Percentiles rank a stretch among this genome's conserved stretches.
Conservation (phyloP, 2,113 vertebrate species). For the Macroglossus sobrinus region DNA sequence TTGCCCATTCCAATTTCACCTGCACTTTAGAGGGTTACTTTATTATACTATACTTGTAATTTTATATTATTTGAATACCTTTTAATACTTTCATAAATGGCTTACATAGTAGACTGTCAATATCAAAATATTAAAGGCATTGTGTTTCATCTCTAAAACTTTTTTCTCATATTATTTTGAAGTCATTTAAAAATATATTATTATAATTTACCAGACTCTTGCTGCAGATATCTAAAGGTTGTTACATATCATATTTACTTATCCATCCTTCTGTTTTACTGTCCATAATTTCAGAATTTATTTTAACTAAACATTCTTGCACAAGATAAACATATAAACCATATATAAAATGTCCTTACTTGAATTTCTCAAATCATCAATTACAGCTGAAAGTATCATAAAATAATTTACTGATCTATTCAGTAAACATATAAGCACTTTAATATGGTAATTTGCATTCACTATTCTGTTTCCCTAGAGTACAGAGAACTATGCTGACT, state of each 20-base stretch:
- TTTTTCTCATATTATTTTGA: not conserved
- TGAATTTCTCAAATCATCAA: not conserved
- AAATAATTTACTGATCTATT: not conserved
- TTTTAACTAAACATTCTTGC: not conserved
- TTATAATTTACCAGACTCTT: not conserved
- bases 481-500: not conserved
- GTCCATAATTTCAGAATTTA: not conserved
- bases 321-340: not conserved
- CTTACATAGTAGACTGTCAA: not conserved
- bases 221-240: not conserved
- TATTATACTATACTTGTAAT: not conserved
- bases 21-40: not conserved
- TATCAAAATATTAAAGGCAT: not conserved
- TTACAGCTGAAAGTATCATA: not conserved
- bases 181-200: not conserved
- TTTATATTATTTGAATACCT: not conserved
- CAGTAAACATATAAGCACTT: not conserved
- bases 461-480: not conserved
- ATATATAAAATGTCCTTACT: not conserved
- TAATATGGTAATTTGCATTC: not conserved
- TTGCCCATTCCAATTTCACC: not conserved
- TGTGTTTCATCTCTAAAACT: not conserved
- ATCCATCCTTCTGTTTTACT: not conserved
- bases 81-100: not conserved
- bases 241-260: not conserved